Evolutionary conservation across 2,113 vertebrate genomes (phyloP).

Genomic region (Limnothrissa miodon): DNA sequence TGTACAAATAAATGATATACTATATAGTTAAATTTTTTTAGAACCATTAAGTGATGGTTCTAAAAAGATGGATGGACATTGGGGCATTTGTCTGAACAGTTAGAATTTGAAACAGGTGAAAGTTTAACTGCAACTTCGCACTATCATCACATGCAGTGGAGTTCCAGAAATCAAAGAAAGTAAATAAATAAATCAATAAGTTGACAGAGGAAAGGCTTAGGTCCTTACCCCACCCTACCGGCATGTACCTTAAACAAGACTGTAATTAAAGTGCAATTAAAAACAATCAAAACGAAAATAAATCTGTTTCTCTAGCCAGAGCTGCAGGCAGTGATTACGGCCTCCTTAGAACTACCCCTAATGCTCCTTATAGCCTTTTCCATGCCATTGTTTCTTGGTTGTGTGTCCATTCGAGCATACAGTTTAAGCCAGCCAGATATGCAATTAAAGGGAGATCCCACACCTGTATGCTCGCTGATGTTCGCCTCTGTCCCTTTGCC

Average conservation of each 20-base stretch:
- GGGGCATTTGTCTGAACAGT: neutral
- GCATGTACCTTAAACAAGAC: conserved; percentile 21
- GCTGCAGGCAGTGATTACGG: conserved; percentile 28
- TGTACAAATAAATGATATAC: neutral
- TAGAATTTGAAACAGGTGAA: neutral
- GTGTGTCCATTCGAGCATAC: conserved; percentile 9
- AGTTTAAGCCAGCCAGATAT: conserved; percentile 38
- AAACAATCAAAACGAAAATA: conserved; percentile 29
- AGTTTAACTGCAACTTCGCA: neutral
- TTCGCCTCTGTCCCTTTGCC: conserved; percentile 55
- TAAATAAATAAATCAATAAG: neutral
- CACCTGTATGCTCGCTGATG: conserved; percentile 55
- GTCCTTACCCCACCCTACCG: neutral
- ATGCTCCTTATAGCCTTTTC: conserved; percentile 25
- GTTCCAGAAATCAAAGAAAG: conserved; percentile 2
- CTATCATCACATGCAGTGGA: neutral
- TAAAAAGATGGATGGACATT: neutral
- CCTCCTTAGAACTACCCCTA: neutral
- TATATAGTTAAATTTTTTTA: neutral
- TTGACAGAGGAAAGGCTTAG: neutral
- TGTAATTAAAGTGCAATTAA: conserved; percentile 33
- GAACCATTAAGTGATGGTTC: neutral
- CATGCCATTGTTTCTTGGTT: conserved; percentile 5
- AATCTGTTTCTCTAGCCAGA: conserved; percentile 19
- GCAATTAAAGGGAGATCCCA: conserved; percentile 43